phyloP scores from a whole-genome alignment of 2,113 vertebrate species.

The Chaetodon trifascialis region DNA sequence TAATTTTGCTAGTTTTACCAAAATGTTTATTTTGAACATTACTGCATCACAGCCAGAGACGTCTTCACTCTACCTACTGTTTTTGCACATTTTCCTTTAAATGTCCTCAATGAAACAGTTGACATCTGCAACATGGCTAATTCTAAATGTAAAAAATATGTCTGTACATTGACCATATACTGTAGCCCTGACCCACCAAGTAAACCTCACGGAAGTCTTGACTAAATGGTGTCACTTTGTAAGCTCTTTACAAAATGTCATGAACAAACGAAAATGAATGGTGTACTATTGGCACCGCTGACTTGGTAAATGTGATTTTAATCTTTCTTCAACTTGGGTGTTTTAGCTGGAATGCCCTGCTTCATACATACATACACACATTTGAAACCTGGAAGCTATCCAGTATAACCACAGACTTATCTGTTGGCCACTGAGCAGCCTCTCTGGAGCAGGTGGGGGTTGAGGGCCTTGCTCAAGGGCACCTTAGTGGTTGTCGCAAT shows the following conservation, averaged over 20 bases:
- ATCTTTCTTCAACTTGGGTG: constrained; percentile 31
- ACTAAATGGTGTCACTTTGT: neutral
- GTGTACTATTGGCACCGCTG: constrained; percentile 11
- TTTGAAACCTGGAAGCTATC: constrained; percentile 7
- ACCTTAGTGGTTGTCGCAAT: constrained; percentile 7
- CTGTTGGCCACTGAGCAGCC: constrained; percentile 18
- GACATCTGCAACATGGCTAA: neutral
- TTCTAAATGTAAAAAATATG: neutral
- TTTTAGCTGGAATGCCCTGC: constrained; percentile 17
- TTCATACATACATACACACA: constrained; percentile 2
- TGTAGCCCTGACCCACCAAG: neutral
- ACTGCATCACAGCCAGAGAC: neutral
- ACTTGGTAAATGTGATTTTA: constrained; percentile 36
- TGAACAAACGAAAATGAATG: neutral
- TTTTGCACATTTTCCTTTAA: constrained; percentile 5
- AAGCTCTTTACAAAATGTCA: neutral
- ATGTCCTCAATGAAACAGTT: neutral
- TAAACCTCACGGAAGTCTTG: neutral
- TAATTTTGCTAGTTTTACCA: constrained; percentile 34
- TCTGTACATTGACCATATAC: neutral
- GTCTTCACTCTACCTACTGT: neutral
- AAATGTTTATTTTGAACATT: constrained; percentile 38
- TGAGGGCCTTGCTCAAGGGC: constrained; percentile 50
- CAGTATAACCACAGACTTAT: neutral
- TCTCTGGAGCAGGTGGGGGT: constrained; percentile 25